These are phyloP conservation scores for Leucoraja ocellata DNA, from an alignment of 2,797 vertebrate species.

Conservation along the genomic window DNA sequence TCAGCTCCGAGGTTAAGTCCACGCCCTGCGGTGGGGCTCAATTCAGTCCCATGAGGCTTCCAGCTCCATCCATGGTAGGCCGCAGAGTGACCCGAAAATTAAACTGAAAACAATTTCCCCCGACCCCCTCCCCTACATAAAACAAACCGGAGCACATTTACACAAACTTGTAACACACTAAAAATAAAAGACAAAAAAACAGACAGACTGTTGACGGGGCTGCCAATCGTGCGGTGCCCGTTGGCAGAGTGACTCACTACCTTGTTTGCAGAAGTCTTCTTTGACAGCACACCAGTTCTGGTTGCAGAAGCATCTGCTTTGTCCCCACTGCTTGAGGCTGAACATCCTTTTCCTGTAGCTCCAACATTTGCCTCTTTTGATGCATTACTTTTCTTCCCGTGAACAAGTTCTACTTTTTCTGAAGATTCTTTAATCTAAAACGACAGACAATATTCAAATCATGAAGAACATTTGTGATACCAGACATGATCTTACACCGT, in stretches of 20 bases:
- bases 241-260: conserved; percentile 49
- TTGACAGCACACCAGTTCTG: conserved; percentile 62
- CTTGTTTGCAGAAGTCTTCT: conserved; percentile 69
- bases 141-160: too few species aligned
- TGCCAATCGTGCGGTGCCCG: too few species aligned
- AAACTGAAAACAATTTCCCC: too few species aligned
- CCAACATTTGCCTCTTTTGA: conserved; percentile 69
- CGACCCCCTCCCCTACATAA: too few species aligned
- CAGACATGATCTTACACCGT: background rate
- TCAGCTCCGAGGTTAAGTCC: too few species aligned
- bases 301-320: conserved; percentile 56
- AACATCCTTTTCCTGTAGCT: conserved; percentile 58
- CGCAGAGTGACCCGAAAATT: too few species aligned
- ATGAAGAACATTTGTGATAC: background rate
- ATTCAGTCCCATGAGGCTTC: too few species aligned
- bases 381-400: conserved; percentile 63
- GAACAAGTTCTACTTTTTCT: conserved; percentile 81
- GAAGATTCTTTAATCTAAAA: conserved; percentile 89
- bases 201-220: too few species aligned
- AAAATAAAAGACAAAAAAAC: too few species aligned
- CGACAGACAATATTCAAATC: background rate
- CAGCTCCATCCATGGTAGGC: too few species aligned
- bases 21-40: too few species aligned
- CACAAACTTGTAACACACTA: too few species aligned
- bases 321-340: conserved; percentile 61